Evolutionary conservation across 2,113 vertebrate genomes (phyloP).

Genomic region (Alouatta palliata): DNA sequence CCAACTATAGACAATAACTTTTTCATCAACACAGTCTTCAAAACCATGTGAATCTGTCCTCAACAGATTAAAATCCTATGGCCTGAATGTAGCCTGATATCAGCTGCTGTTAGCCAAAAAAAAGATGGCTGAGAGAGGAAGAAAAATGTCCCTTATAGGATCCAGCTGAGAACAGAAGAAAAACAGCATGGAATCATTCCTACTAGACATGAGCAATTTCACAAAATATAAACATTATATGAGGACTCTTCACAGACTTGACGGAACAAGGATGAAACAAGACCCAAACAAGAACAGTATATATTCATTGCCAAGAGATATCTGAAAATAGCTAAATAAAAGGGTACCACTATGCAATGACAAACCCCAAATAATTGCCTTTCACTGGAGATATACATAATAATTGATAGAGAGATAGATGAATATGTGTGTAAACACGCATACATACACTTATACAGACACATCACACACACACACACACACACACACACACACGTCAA

Average conservation of each 20-base stretch:
- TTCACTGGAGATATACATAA: background rate
- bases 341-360: background rate
- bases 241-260: background rate
- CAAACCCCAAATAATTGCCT: background rate
- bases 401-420: too few species aligned
- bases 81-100: background rate
- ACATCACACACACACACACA: background rate
- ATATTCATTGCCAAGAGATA: background rate
- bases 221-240: background rate
- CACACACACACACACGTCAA: background rate
- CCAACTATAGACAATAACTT: background rate
- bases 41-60: background rate
- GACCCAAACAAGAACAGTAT: rapidly evolving
- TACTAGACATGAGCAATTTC: background rate
- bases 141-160: background rate
- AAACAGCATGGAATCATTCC: background rate
- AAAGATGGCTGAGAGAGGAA: background rate
- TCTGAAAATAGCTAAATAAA: background rate
- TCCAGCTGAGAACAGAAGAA: background rate
- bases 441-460: background rate
- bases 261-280: background rate
- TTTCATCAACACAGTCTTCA: background rate
- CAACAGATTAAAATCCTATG: background rate
- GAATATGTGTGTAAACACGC: background rate
- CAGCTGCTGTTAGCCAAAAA: background rate